Conservation (phyloP, 2,888 invertebrate species). For the Blastobasis adustella region DNA sequence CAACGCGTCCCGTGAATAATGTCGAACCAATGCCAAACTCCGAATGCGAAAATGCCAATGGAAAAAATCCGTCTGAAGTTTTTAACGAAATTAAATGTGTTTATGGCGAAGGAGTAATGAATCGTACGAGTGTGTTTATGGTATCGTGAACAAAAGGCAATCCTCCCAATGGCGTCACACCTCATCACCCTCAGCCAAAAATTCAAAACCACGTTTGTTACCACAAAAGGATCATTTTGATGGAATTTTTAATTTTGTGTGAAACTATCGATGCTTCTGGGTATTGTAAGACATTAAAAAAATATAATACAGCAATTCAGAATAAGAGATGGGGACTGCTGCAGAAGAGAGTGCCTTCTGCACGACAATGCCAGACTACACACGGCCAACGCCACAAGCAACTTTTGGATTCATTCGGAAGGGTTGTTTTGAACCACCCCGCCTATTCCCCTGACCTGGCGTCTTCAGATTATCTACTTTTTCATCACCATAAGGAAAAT, state of each 20-base stretch:
- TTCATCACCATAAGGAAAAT: not conserved
- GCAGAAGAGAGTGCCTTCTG: not conserved
- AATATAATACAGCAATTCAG: not conserved
- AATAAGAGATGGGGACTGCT: not conserved
- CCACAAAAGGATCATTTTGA: no score
- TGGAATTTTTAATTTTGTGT: no score
- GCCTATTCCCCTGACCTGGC: not conserved
- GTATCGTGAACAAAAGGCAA: not conserved
- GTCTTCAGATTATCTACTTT: not conserved
- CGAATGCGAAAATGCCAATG: no score
- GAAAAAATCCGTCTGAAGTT: no score
- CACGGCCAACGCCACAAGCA: not conserved
- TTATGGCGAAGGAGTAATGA: not conserved
- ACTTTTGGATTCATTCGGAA: not conserved
- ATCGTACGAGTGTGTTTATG: not conserved
- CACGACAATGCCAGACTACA: constrained; percentile 18
- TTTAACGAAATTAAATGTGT: not conserved
- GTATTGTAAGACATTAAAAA: not conserved
- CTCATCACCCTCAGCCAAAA: not conserved
- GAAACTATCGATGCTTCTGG: not conserved
- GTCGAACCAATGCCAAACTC: no score
- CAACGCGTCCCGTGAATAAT: not conserved
- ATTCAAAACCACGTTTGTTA: not conserved
- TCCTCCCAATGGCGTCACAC: not conserved
- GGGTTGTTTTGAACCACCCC: not conserved